Percentiles rank a stretch among this genome's conserved stretches.
These are phyloP conservation scores for Discoglossus pictus DNA, from an alignment of 2,797 vertebrate genomes.

Conservation along the genomic window DNA sequence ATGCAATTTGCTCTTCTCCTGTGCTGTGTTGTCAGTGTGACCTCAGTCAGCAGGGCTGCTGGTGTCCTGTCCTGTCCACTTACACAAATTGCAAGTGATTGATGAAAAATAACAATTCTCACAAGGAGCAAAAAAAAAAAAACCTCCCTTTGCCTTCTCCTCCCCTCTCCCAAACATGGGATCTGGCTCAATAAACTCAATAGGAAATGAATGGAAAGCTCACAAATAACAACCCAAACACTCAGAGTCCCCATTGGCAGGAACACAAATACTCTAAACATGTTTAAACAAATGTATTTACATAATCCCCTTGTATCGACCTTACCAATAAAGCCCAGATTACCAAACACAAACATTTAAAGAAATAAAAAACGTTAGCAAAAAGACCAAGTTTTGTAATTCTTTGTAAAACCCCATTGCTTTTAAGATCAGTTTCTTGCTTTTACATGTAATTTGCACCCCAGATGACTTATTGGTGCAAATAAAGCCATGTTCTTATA, in stretches of 20 bases:
- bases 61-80: slow-evolving; percentile 74
- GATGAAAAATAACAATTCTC: slow-evolving; percentile 84
- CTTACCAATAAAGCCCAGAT: slow-evolving; percentile 11
- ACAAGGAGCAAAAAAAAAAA: slow-evolving; percentile 69
- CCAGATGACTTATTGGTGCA: slow-evolving; percentile 19
- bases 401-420: neutral
- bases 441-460: slow-evolving; percentile 11
- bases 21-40: slow-evolving; percentile 70
- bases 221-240: slow-evolving; percentile 30
- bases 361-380: slow-evolving; percentile 12
- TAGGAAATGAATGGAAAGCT: slow-evolving; percentile 41
- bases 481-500: slow-evolving; percentile 8
- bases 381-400: slow-evolving; percentile 6
- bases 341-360: slow-evolving; percentile 27
- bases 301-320: slow-evolving; percentile 38
- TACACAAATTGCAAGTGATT: slow-evolving; percentile 78
- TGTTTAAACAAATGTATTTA: slow-evolving; percentile 20
- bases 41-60: slow-evolving; percentile 75
- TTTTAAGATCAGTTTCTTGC: neutral
- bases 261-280: slow-evolving; percentile 13
- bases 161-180: slow-evolving; percentile 2
- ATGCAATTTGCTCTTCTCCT: slow-evolving; percentile 71
- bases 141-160: slow-evolving; percentile 39
- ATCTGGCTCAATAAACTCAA: slow-evolving; percentile 37
- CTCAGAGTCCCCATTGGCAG: slow-evolving; percentile 22